Evolutionary conservation across 2,113 vertebrate genomes (phyloP), one percentile per base, ranked within the genome.

Genomic region (Canis aureus): DNA sequence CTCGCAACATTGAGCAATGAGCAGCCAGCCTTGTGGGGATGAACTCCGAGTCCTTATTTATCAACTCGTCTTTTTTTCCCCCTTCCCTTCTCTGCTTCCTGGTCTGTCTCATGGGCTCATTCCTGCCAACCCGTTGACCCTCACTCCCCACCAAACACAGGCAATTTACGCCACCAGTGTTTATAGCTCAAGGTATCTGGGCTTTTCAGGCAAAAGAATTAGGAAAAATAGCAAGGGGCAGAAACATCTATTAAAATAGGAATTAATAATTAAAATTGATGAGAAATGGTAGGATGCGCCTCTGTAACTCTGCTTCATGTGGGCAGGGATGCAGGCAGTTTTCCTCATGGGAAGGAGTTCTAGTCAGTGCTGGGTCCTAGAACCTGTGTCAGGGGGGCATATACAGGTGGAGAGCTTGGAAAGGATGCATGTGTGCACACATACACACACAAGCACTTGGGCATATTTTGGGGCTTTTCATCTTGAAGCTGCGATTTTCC

Each of bases 21-120:
- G 97, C 96, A 97, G 93, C 79, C 85, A 97, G 96, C 96, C 98
- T 98, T 98, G 97, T 96, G 97, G 96, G 98, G 95, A 96, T 97
- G 96, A 97, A 95, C 96, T 97, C 16, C 0, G 67, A 97, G 93
- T 93, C 95, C 91, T 93, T 98, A 95, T 97, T 98, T 97, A 98
- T 98, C 94, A 97, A 95, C 95, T 97, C 43, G 1, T 67, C 96
- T 92, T 89, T 95, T 84, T 81, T 16, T 4, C 73, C 15, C 15
- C 35, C 49, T 91, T 92, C 49, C 32, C 67, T 71, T 95, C 85
- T 95, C 94, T 73, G 71, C 94, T 93, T 94, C 91, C 88, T 73
- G 78, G 88, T 84, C 76, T 80, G 95, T 96, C 94, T 98, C 94
- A n/a, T 12, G 83, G 95, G 92, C 83, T 96, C 94, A 8, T 76